These are phyloP conservation scores for Ranitomeya imitator DNA, from an alignment of 2,113 vertebrate species.

Conservation along the genomic window DNA sequence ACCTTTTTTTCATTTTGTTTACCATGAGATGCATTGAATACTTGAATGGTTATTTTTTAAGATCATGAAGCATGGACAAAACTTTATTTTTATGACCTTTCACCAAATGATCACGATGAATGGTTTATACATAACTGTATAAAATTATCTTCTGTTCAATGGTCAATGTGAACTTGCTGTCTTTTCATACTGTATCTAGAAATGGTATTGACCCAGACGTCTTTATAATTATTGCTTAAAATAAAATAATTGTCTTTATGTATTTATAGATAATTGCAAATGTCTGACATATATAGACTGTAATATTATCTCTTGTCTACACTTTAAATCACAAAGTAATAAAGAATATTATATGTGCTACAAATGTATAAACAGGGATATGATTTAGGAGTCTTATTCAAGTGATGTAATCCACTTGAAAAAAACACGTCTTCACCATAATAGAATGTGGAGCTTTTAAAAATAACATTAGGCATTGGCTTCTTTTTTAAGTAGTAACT, in stretches of 20 bases:
- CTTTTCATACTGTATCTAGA: neutral
- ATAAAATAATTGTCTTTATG: neutral
- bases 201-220: constrained; percentile 8
- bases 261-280: constrained; percentile 5
- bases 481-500: neutral
- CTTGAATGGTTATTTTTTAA: too few species aligned
- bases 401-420: neutral
- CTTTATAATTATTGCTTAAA: neutral
- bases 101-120: neutral
- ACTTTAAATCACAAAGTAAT: neutral
- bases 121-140: neutral
- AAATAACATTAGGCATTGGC: neutral
- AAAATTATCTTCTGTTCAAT: neutral
- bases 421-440: neutral
- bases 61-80: too few species aligned
- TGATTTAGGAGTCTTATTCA: neutral
- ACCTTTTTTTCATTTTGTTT: too few species aligned
- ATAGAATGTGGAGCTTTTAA: neutral
- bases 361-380: neutral
- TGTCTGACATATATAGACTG: neutral
- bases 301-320: neutral
- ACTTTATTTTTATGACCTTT: too few species aligned
- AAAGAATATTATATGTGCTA: neutral
- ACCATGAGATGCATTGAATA: too few species aligned
- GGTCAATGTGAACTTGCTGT: neutral